Evolutionary conservation across 1,140 invertebrate species (phyloP).

Genomic region (Nasonia vitripennis): DNA sequence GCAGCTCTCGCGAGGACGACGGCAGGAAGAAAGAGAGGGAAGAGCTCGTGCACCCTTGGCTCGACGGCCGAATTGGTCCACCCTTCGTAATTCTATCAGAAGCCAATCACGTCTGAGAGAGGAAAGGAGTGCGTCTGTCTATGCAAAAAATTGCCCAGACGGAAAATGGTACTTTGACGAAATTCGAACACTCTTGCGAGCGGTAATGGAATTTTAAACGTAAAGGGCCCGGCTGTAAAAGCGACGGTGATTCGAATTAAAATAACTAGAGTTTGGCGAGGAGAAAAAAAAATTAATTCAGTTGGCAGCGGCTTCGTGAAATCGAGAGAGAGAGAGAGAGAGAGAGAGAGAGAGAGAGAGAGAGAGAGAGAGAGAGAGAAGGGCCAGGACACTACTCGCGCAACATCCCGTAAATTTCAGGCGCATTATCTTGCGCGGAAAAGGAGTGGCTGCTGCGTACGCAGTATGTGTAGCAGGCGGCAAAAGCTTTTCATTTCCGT

Average conservation of each 20-base stretch:
- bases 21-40: neutral
- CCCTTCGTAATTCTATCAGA: constrained; percentile 72
- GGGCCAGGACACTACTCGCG: constrained; percentile 56
- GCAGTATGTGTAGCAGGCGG: constrained; percentile 52
- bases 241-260: neutral
- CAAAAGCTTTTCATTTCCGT: constrained; percentile 73
- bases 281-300: constrained; percentile 64
- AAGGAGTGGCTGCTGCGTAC: constrained; percentile 66
- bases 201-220: constrained; percentile 40
- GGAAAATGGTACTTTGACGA: constrained; percentile 56
- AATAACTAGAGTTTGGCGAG: neutral
- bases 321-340: constrained; percentile 63
- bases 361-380: constrained; percentile 64
- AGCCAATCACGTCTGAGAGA: constrained; percentile 70
- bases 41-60: constrained; percentile 7
- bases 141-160: constrained; percentile 64
- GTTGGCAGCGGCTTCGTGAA: constrained; percentile 61
- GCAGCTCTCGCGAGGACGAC: neutral
- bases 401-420: constrained; percentile 69
- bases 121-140: constrained; percentile 61
- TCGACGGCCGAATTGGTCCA: constrained; percentile 57
- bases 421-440: constrained; percentile 72
- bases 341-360: constrained; percentile 63
- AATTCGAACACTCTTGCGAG: constrained; percentile 12
- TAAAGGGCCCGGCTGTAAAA: constrained; percentile 12